Evolutionary conservation across 64 coral and sea anemone species (phyloP).

Genomic region (Actinia tenebrosa): DNA sequence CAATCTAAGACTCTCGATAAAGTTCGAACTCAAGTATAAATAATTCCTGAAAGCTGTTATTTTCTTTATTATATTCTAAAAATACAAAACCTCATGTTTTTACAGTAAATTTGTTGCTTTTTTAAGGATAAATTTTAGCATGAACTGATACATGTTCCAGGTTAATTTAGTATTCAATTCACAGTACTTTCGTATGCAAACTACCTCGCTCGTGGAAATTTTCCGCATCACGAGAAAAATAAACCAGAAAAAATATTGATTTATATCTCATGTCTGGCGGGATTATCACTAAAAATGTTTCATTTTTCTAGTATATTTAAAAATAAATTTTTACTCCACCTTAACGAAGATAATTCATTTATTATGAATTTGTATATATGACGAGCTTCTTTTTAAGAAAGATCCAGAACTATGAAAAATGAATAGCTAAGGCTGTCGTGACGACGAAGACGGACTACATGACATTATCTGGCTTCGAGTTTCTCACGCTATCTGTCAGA

Average conservation of each 20-base stretch:
- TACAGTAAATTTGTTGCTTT: not conserved
- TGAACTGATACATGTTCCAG: not conserved
- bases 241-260: no score
- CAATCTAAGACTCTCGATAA: not conserved
- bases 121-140: not conserved
- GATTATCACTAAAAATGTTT: not conserved
- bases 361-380: not conserved
- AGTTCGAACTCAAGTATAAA: not conserved
- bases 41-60: not conserved
- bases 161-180: no score
- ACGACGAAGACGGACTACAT: not conserved
- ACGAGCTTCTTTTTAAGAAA: not conserved
- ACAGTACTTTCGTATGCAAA: no score
- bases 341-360: not conserved
- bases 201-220: no score
- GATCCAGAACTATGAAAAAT: not conserved
- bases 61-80: not conserved
- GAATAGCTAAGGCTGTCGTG: not conserved
- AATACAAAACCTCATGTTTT: not conserved
- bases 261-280: no score
- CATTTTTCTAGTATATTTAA: not conserved
- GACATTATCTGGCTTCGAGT: not conserved
- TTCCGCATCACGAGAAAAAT: no score
- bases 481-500: slow-evolving; percentile 6
- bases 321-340: not conserved